Evolutionary conservation across 2,797 vertebrate species (phyloP).

Genomic region (Xenops minutus): DNA sequence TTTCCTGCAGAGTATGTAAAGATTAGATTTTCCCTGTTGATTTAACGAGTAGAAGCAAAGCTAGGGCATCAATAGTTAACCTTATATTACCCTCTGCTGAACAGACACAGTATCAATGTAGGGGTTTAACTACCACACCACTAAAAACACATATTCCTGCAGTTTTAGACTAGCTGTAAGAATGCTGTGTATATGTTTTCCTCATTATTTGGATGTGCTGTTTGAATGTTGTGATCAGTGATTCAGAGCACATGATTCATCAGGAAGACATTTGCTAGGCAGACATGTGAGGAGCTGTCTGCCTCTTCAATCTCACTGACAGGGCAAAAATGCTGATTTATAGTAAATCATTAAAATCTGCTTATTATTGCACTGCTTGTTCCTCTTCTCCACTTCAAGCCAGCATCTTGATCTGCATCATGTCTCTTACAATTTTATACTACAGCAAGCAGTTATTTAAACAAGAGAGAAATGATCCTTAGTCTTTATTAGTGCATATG

Average conservation of each 20-base stretch:
- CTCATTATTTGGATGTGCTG: constrained; percentile 83
- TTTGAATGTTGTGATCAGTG: constrained; percentile 90
- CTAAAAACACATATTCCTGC: constrained; percentile 71
- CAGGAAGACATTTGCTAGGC: constrained; percentile 95
- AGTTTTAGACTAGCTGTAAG: constrained; percentile 67
- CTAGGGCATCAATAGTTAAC: constrained; percentile 65
- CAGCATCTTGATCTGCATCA: constrained; percentile 80
- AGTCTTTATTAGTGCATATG: constrained; percentile 82
- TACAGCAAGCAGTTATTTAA: constrained; percentile 83
- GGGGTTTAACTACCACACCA: constrained; percentile 69
- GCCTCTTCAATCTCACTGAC: constrained; percentile 94
- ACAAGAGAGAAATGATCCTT: constrained; percentile 78
- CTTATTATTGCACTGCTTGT: constrained; percentile 95
- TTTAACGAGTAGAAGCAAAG: constrained; percentile 62
- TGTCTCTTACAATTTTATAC: constrained; percentile 83
- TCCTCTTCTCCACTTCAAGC: constrained; percentile 84
- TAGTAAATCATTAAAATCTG: constrained; percentile 99
- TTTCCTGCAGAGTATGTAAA: constrained; percentile 21
- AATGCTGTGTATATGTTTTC: constrained; percentile 79
- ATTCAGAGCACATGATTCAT: constrained; percentile 94
- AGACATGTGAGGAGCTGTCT: constrained; percentile 97
- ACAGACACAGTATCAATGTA: constrained; percentile 50
- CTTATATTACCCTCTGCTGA: constrained; percentile 62
- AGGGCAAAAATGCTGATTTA: constrained; percentile 98
- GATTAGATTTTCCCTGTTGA: constrained; percentile 63